These are phyloP conservation scores for Campylomormyrus numenius DNA, from an alignment of 2,113 vertebrate genomes.

Conservation along the genomic window DNA sequence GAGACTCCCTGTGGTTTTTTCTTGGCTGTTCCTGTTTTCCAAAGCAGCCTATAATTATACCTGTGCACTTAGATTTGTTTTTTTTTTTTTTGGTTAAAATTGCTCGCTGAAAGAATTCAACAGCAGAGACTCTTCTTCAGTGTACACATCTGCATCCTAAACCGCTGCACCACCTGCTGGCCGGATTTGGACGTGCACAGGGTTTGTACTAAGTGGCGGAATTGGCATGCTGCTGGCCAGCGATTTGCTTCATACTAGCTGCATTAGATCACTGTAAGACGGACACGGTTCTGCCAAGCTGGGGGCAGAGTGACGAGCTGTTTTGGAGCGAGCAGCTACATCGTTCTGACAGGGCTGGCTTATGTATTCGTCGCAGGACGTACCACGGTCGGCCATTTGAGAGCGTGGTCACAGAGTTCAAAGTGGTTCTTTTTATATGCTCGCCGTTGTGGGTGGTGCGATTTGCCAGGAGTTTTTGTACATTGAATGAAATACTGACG, in stretches of 20 bases:
- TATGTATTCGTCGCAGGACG: neutral
- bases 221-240: neutral
- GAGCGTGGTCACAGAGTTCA: neutral
- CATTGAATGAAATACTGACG: neutral
- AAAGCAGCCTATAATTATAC: neutral
- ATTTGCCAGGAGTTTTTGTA: neutral
- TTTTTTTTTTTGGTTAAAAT: neutral
- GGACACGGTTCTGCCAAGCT: neutral
- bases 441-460: neutral
- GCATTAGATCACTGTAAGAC: neutral
- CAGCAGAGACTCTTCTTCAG: neutral
- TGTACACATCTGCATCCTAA: neutral
- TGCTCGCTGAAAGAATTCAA: neutral
- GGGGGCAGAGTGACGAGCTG: neutral
- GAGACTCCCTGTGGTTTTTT: neutral
- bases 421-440: neutral
- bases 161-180: neutral
- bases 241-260: neutral
- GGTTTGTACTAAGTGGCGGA: neutral
- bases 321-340: neutral
- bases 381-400: neutral
- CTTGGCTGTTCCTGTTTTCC: neutral
- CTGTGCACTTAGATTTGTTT: neutral
- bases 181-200: neutral
- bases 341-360: neutral